Base-by-base conservation (phyloP, 2,113 vertebrate genomes). In the Indicator maculatus region DNA sequence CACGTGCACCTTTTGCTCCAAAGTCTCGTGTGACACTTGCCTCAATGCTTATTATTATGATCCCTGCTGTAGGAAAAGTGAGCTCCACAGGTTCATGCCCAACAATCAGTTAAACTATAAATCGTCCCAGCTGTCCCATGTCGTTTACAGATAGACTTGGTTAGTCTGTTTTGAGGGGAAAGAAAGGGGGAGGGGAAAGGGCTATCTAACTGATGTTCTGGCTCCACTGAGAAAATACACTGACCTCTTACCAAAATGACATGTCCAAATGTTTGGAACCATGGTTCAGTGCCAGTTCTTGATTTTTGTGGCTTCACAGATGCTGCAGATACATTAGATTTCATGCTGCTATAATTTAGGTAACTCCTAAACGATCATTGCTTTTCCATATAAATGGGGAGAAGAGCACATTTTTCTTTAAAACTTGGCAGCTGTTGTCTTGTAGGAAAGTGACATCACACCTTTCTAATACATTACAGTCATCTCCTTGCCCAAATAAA, bases 1-100 rank as follows among this genome's bases (percentile, higher is more conserved):
- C 97, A 99, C 99, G 60, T 99, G 99, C 93, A 98, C 99, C 21
- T 98, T 99, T 95, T 99, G 99, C 97, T 99, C 99, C 6, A 99
- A 99, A 96, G 99, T 99, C 85, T 99, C 99, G 26, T 99, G 99
- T 63, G 99, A 99, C 95, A 33, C 97, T 75, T 99, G 99, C 98
- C 98, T 99, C 97, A 96, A 87, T 77, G 98, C 99, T 84, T 99
- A 99, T 95, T 98, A 98, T 79, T 98, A 98, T 1, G 99, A 99
- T 95, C 96, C 98, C 17, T 99, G 99, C 97, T 99, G 99, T 65
- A 98, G 98, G 82, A 99, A 99, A 96, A 99, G 98, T 2, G 98
- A 98, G 85, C 98, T 98, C 89, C 99, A 99, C 97, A 98, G 97
- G 82, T 99, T 99, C 97, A 97, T 99, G 96, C 98, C 99, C 61